phyloP scores from a whole-genome alignment of 2,797 vertebrate genomes.

The Gallinago nigripennis region DNA sequence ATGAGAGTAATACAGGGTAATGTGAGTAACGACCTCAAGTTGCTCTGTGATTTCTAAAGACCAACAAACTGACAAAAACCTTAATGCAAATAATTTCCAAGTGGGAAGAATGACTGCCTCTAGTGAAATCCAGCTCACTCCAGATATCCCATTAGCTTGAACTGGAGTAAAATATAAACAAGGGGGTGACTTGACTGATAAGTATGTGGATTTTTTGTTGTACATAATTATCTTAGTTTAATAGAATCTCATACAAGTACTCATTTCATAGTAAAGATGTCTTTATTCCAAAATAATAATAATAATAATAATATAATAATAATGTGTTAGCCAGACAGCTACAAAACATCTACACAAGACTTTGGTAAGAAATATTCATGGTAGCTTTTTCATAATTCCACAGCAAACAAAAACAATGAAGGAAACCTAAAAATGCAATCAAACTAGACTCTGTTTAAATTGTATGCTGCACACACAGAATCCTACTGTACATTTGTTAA shows the following conservation, averaged over 20 bases:
- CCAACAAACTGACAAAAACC: neutral
- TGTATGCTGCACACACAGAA: constrained; percentile 73
- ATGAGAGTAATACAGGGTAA: neutral
- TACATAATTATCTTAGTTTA: neutral
- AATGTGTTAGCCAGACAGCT: constrained; percentile 87
- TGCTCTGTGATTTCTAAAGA: neutral
- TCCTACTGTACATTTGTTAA: constrained; percentile 62
- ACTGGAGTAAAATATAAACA: neutral
- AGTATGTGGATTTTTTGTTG: neutral
- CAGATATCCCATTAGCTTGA: neutral
- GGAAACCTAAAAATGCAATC: constrained; percentile 43
- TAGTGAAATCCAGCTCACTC: neutral
- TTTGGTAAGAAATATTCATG: constrained; percentile 91
- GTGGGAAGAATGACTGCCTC: neutral
- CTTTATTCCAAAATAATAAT: constrained; percentile 93
- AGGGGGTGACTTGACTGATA: neutral
- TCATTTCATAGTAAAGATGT: constrained; percentile 90
- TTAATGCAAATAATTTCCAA: neutral
- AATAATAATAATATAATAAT: constrained; percentile 80
- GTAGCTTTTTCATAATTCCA: constrained; percentile 83
- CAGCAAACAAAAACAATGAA: constrained; percentile 67
- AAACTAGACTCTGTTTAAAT: constrained; percentile 34
- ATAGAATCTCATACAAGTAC: constrained; percentile 42
- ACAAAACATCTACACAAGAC: constrained; percentile 90
- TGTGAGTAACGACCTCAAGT: neutral